Evolutionary conservation across 1,140 invertebrate genomes (phyloP), one percentile per base, ranked within the genome.

Genomic region (Apis cerana): DNA sequence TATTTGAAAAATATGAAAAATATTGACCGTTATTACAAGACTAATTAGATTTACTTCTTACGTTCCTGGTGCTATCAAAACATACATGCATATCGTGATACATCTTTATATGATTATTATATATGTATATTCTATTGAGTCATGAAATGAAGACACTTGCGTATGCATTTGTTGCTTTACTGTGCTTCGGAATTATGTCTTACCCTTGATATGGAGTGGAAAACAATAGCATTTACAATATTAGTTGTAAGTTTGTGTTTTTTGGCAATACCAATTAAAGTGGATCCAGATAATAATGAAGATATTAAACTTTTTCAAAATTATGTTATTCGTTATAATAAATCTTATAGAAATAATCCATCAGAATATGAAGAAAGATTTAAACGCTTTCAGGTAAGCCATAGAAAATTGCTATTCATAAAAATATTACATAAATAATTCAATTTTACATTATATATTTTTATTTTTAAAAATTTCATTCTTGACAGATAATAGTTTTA

Each of bases 251-350:
- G 92, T 80, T 91, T 95, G 43, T 91, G 94, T 61, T 95, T 95
- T 90, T 93, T 95, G 50, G 93, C 91, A 8, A 92, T 95, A 83
- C 95, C 95, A 1, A 94, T 95, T 54, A 92, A 85, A 88, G 87
- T 95, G 12, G 77, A 83, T 15, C 91, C 88, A 1, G 83, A 94
- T 52, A 88, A 75, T 8, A 71, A 78, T 10, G 83, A 92, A 70
- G 90, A 94, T 61, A 88, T 94, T 64, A 91, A 94, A 69, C 91
- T 95, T 82, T 97, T 97, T 88, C 89, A 95, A 75, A 91, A 94
- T 65, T 97, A 96, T 86, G 93, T 97, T 23, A 61, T 92, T 74
- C 94, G 95, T 79, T 97, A 95, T 86, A 96, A 97, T 87, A 97
- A 97, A 94, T 94, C 94, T 70, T 97, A 97, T 91, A 94, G 90